Conservation (phyloP, 2,888 invertebrate genomes). For the Diogma glabrata region DNA sequence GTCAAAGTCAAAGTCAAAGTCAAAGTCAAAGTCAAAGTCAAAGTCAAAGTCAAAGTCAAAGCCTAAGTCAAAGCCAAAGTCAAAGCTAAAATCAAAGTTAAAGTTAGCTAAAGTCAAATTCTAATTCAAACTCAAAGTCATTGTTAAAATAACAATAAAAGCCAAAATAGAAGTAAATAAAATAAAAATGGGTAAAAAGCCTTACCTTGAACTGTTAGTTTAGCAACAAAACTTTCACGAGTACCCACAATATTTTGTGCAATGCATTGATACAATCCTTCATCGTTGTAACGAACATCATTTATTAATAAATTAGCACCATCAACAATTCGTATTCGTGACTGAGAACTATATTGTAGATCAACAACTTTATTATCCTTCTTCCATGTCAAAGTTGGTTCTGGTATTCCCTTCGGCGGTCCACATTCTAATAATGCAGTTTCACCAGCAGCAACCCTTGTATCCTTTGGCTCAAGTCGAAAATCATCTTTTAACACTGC, state of each 20-base stretch:
- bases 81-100: too few species aligned
- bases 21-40: too few species aligned
- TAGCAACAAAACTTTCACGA: constrained; percentile 70
- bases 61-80: too few species aligned
- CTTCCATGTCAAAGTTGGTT: constrained; percentile 86
- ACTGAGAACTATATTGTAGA: constrained; percentile 27
- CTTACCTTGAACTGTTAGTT: constrained; percentile 72
- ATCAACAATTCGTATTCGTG: constrained; percentile 54
- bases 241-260: constrained; percentile 85
- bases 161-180: too few species aligned
- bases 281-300: constrained; percentile 79
- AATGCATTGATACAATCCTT: constrained; percentile 84
- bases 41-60: too few species aligned
- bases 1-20: too few species aligned
- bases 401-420: constrained; percentile 92
- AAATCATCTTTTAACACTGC: constrained; percentile 93
- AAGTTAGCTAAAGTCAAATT: too few species aligned
- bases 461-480: constrained; percentile 77
- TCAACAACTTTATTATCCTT: constrained; percentile 37
- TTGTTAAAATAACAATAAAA: too few species aligned
- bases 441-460: constrained; percentile 86
- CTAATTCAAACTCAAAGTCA: too few species aligned
- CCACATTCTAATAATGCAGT: constrained; percentile 84
- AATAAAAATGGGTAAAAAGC: constrained; percentile 8
- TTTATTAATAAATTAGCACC: constrained; percentile 84